These are phyloP conservation scores for Rhombomys opimus DNA, from an alignment of 2,113 vertebrate species.

Conservation along the genomic window DNA sequence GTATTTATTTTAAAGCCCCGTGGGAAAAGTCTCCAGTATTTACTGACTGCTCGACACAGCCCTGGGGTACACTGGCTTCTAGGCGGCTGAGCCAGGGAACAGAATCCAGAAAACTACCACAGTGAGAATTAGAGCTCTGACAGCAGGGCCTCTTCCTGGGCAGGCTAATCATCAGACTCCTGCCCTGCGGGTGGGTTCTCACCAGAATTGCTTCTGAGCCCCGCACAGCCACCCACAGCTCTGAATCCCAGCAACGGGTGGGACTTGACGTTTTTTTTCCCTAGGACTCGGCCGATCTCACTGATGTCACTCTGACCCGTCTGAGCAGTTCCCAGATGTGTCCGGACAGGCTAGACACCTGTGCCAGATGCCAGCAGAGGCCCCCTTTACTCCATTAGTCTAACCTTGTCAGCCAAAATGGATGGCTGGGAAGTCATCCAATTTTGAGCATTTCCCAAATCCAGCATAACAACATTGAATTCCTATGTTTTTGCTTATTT, in stretches of 20 bases:
- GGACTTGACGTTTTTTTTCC: neutral
- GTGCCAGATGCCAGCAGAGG: neutral
- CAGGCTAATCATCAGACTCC: neutral
- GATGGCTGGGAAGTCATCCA: neutral
- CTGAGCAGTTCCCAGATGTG: neutral
- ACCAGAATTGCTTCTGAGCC: neutral
- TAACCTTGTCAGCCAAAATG: neutral
- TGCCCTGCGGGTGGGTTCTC: neutral
- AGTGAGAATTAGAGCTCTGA: neutral
- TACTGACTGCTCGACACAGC: neutral
- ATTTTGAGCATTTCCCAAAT: neutral
- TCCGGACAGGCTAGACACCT: neutral
- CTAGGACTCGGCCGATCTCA: neutral
- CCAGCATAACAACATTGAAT: neutral
- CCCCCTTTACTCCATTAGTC: neutral
- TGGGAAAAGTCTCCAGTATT: neutral
- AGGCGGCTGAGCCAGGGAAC: neutral
- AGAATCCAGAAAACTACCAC: neutral
- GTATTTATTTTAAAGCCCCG: neutral
- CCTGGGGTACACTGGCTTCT: neutral
- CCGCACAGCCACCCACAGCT: neutral
- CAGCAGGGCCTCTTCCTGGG: neutral
- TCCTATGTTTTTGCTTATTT: neutral
- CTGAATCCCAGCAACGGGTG: neutral
- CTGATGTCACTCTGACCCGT: neutral